A percentile compares a stretch with the other conserved stretches of the same genome.
Evolutionary conservation across 2,888 invertebrate genomes (phyloP).

Genomic region (Agonum fuliginosum): DNA sequence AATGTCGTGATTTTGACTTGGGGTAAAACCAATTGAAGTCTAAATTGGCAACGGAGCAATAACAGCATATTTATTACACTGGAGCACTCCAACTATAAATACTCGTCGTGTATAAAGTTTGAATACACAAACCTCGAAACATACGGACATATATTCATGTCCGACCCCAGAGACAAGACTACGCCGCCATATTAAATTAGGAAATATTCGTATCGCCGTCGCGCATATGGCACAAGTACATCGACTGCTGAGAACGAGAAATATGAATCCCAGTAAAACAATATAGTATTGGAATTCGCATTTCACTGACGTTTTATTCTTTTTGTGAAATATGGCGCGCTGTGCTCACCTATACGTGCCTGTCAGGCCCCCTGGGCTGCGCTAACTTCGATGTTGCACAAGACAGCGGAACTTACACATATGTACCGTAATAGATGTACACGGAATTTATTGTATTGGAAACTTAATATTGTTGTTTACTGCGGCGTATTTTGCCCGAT

Average conservation of each 20-base stretch:
- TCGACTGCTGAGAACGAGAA: constrained; percentile 4
- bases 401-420: no score
- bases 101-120: constrained; percentile 1
- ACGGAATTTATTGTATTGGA: no score
- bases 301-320: constrained; percentile 8
- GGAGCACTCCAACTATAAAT: no score
- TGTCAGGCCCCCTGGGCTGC: no score
- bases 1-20: no score
- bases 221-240: neutral
- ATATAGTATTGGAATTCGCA: constrained; percentile 32
- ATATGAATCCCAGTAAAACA: constrained; percentile 39
- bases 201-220: constrained; percentile 21
- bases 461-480: no score
- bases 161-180: neutral
- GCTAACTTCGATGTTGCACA: no score
- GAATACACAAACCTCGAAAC: constrained; percentile 15
- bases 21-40: no score
- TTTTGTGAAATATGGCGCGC: constrained; percentile 35
- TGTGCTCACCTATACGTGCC: constrained; percentile 7
- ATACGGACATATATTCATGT: neutral
- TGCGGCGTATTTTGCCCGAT: no score
- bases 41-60: no score
- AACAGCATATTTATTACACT: no score
- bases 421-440: no score
- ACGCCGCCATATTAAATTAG: constrained; percentile 14